These are phyloP conservation scores for Philotrypesis tridentata DNA, from an alignment of 1,140 invertebrate species.

Conservation along the genomic window DNA sequence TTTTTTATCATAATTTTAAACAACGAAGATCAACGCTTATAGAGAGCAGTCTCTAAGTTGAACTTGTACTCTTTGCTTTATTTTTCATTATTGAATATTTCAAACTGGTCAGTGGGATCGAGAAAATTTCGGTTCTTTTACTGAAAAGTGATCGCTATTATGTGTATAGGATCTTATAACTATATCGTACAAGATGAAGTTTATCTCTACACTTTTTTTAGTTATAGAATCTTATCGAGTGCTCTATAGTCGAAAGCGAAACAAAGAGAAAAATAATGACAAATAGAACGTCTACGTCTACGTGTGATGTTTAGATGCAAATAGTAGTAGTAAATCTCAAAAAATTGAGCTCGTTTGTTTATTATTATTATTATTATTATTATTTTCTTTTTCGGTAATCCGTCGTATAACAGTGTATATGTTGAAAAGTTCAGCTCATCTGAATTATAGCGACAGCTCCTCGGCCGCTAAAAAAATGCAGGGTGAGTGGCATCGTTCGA, in stretches of 20 bases:
- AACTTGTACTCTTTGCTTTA: slow-evolving; percentile 13
- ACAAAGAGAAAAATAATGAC: not conserved
- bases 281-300: not conserved
- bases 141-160: not conserved
- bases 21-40: slow-evolving; percentile 45
- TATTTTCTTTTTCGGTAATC: not conserved
- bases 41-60: slow-evolving; percentile 32
- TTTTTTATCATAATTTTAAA: slow-evolving; percentile 34
- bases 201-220: not conserved
- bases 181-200: not conserved
- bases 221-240: not conserved
- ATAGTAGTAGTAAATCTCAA: not conserved
- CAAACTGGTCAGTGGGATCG: not conserved
- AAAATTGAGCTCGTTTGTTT: not conserved
- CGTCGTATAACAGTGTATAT: not conserved
- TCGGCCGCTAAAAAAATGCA: not conserved
- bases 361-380: too few species aligned
- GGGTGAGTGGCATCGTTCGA: not conserved
- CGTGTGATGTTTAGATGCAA: not conserved
- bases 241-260: too few species aligned
- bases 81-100: not conserved
- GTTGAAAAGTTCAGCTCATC: not conserved
- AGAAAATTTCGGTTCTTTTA: not conserved
- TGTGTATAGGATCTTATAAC: not conserved
- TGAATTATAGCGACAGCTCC: not conserved